Evolutionary conservation across 2,888 invertebrate genomes (phyloP).

Genomic region (Pristionchus entomophagus): DNA sequence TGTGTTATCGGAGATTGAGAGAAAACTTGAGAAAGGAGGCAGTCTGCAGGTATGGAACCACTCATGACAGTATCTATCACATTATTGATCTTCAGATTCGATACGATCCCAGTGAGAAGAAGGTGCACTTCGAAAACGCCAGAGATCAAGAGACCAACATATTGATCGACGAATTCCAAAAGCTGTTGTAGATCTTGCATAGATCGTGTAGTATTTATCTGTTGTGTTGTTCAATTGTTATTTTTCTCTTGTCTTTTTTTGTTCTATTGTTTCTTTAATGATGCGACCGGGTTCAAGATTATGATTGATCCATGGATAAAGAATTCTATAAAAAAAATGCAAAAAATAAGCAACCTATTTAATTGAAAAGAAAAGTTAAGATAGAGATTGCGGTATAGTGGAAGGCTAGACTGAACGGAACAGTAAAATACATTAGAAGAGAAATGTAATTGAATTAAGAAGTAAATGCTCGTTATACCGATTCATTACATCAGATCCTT

Average conservation of each 20-base stretch:
- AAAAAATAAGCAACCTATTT: too few species aligned
- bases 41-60: neutral
- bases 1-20: slow-evolving; percentile 9
- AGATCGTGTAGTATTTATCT: too few species aligned
- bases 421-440: too few species aligned
- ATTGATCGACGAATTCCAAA: slow-evolving; percentile 8
- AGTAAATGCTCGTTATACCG: too few species aligned
- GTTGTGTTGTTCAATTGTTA: neutral
- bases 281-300: neutral
- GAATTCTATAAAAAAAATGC: neutral
- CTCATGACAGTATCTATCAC: neutral
- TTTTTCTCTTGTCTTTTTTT: neutral
- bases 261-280: neutral
- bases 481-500: too few species aligned
- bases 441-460: too few species aligned
- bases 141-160: slow-evolving; percentile 20
- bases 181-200: neutral
- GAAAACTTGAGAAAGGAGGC: neutral
- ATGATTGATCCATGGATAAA: neutral
- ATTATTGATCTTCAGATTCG: neutral
- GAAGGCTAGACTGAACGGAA: too few species aligned
- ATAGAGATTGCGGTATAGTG: too few species aligned
- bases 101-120: neutral
- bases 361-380: too few species aligned
- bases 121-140: neutral